Base-by-base conservation (phyloP, 2,113 vertebrate species). In the Sturnus vulgaris region DNA sequence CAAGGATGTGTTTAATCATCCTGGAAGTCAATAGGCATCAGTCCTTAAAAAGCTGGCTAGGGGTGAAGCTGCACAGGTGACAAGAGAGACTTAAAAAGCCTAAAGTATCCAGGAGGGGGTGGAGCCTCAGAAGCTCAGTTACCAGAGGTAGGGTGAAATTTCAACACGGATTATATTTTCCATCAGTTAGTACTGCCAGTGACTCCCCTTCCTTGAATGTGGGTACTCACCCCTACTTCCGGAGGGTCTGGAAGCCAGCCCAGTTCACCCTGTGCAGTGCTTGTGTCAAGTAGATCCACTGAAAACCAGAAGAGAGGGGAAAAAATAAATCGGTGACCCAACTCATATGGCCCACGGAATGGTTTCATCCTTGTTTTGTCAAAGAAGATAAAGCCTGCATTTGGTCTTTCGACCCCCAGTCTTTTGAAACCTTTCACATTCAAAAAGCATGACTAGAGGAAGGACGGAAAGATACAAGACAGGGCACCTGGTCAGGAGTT, bases 241-340 rank as follows among this genome's bases (percentile, higher is more conserved):
- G 97, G 94, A 96, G 98, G 98, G 75, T 98, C 97, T 92, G 97
- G 97, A 89, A 98, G 97, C 98, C 98, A 98, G 89, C 98, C 98
- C 63, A 98, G 64, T 76, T 98, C 98, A 77, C 96, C 97, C 87
- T 98, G 97, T 1, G 98, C 96, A 12, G 81, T 93, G 81, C 97
- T 98, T 15, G 98, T 98, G 94, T 98, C 96, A 27, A 98, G 97
- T 5, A 98, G 97, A 68, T 97, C 96, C 92, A 98, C 98, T 98
- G 95, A 65, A 95, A 96, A 82, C 7, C 83, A 86, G 33, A 86
- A 40, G 23, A 12, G 9, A 52, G 14, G 15, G 15, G 9, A 25
- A 37, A 56, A 82, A 53, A n/a, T 19, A 35, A 39, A 50, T 91
- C 46, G 82, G 31, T 82, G 64, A 63, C 7, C 20, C n/a, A 80